phyloP scores from a whole-genome alignment of 2,113 vertebrate species.

The Cacatua alba region DNA sequence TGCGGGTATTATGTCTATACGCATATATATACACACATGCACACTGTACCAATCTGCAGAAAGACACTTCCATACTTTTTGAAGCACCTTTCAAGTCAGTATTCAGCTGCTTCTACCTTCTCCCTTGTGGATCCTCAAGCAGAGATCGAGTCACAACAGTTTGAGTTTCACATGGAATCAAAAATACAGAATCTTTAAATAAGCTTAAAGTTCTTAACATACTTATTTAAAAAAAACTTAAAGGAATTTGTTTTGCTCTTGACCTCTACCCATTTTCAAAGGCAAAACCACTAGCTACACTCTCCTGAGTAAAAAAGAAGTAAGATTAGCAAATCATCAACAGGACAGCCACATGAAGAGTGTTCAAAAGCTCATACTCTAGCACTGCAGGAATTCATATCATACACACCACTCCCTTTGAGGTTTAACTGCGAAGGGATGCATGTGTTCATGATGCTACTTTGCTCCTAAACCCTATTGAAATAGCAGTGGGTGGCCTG shows the following conservation, averaged over 20 bases:
- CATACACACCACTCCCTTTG: rapidly evolving
- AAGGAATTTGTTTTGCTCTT: not conserved
- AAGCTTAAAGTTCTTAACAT: not conserved
- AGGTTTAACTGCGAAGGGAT: not conserved
- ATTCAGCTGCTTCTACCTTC: not conserved
- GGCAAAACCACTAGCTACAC: not conserved
- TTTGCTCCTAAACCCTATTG: not conserved
- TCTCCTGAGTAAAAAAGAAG: not conserved
- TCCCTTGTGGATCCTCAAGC: not conserved
- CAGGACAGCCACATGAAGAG: not conserved
- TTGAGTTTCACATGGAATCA: not conserved
- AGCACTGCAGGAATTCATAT: not conserved
- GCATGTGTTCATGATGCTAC: rapidly evolving
- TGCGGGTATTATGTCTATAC: not conserved
- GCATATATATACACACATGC: not conserved
- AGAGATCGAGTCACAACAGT: not conserved
- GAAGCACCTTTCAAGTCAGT: not conserved
- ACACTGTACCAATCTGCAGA: not conserved
- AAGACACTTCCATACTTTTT: not conserved
- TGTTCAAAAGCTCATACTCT: not conserved
- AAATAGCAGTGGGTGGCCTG: not conserved
- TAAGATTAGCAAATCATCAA: not conserved
- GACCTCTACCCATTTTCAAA: not conserved
- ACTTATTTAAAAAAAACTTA: not conserved
- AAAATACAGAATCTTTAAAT: not conserved